Evolutionary conservation across 2,113 vertebrate genomes (phyloP), one percentile per base, ranked within the genome.

Genomic region (Syngnathus typhle): DNA sequence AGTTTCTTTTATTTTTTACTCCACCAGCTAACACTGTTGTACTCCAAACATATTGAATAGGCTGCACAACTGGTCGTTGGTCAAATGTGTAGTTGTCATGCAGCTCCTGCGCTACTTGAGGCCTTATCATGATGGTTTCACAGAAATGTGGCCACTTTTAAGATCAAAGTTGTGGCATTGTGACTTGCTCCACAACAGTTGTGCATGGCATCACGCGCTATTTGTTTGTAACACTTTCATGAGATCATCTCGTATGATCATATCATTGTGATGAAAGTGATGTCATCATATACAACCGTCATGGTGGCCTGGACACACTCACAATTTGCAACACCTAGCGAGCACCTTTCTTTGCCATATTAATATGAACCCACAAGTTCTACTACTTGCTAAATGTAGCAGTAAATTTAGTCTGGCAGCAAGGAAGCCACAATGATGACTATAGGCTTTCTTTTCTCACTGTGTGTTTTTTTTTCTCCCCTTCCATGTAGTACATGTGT

Each of bases 401-500:
- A 77, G 4, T 15, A 63, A 52, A 32, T 90, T 85, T 88, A 88
- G 90, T 88, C 81, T 87, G 67, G 64, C 62, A 41, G 70, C 38
- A 67, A 51, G 43, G 64, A 84, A 82, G 81, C 80, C 82, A 71
- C 83, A 83, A 73, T 77, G 79, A 85, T 87, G 87, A 83, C 78
- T 85, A 21, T 21, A n/a, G 70, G 73, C 67, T 77, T 87, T 83
- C 67, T 36, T 69, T 55, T 68, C 46, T 62, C 23, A 58, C 55
- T 65, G 32, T 67, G 12, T 67, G 32, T 52, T 46, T 41, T 60
- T 74, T 56, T 67, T 15, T 61, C 44, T 60, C 51, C 65, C 64
- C 77, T 54, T 64, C 6, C 80, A 21, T 82, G 21, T 68, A 92
- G 91, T 92, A n/a, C 91, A 91, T 61, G 72, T 91, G 66, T 77